Conservation (phyloP, 92 coral and sea anemone genomes). For the Siderastrea radians region DNA sequence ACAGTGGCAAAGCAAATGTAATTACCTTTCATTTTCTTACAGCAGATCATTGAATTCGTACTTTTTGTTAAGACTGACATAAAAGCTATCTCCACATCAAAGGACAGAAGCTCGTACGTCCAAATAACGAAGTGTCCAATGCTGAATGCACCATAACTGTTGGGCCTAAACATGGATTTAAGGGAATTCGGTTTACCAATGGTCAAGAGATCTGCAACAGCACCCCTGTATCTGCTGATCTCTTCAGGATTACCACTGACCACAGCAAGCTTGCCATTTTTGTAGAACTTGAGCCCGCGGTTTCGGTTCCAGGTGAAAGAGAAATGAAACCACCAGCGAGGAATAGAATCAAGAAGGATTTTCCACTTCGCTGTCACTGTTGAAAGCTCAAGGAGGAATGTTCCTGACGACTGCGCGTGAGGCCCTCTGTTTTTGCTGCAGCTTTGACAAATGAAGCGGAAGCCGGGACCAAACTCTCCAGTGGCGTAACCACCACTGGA, state of each 20-base stretch:
- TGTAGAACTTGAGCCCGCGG: conserved; percentile 86
- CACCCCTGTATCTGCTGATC: conserved; percentile 4
- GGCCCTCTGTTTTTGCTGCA: conserved; percentile 44
- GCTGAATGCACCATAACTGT: conserved; percentile 75
- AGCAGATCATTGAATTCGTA: conserved; percentile 76
- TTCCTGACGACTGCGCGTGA: conserved; percentile 7
- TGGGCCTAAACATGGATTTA: background rate
- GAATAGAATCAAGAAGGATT: conserved; percentile 70
- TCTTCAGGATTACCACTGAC: conserved; percentile 44
- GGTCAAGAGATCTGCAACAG: conserved; percentile 41
- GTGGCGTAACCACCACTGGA: conserved; percentile 84
- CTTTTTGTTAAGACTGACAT: conserved; percentile 67
- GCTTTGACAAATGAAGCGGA: conserved; percentile 75
- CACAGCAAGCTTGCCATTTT: conserved; percentile 80
- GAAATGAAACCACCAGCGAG: conserved; percentile 88
- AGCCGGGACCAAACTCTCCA: conserved; percentile 85
- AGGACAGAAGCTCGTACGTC: conserved; percentile 68
- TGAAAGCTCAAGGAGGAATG: conserved; percentile 80
- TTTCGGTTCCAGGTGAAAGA: conserved; percentile 82
- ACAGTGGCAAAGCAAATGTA: too few relatives aligned
- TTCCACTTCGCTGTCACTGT: conserved; percentile 81
- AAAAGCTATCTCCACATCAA: conserved; percentile 82
- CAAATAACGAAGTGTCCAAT: conserved; percentile 92
- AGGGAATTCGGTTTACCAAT: conserved; percentile 83
- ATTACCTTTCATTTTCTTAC: conserved; percentile 79